These are phyloP conservation scores for Folsomia manolachei DNA, from an alignment of 2,888 invertebrate genomes.

Conservation along the genomic window DNA sequence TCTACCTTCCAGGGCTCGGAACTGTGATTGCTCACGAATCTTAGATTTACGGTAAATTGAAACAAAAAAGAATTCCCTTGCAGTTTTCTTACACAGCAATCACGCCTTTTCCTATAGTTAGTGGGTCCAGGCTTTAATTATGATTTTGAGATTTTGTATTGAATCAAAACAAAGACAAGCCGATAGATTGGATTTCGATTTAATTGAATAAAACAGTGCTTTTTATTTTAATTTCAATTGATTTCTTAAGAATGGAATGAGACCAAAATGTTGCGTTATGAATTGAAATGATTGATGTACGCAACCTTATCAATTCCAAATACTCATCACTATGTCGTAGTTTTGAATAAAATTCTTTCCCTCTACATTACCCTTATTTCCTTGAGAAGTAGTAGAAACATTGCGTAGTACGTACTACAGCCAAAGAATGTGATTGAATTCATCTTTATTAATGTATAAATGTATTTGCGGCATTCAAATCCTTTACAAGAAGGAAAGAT, in stretches of 20 bases:
- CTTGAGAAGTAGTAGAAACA: no score
- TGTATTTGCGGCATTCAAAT: no score
- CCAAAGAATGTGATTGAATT: no score
- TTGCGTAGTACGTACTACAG: no score
- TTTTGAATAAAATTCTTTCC: neutral
- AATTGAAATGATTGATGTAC: neutral
- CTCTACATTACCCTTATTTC: neutral
- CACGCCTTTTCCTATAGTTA: neutral
- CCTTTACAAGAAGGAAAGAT: no score
- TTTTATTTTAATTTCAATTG: neutral
- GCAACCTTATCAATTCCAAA: no score
- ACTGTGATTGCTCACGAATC: neutral
- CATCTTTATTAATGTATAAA: no score
- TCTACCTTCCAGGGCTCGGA: neutral
- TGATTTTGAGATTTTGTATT: neutral
- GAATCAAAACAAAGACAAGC: neutral
- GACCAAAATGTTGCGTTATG: neutral
- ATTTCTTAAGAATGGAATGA: conserved; percentile 1
- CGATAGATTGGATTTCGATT: no score
- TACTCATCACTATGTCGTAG: neutral
- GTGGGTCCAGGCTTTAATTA: no score
- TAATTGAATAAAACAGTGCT: neutral
- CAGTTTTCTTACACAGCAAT: neutral
- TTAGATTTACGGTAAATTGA: neutral
- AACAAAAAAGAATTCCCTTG: neutral